Evolutionary conservation across 2,797 vertebrate genomes (phyloP).

Genomic region (Parotocinclus haroldoi): DNA sequence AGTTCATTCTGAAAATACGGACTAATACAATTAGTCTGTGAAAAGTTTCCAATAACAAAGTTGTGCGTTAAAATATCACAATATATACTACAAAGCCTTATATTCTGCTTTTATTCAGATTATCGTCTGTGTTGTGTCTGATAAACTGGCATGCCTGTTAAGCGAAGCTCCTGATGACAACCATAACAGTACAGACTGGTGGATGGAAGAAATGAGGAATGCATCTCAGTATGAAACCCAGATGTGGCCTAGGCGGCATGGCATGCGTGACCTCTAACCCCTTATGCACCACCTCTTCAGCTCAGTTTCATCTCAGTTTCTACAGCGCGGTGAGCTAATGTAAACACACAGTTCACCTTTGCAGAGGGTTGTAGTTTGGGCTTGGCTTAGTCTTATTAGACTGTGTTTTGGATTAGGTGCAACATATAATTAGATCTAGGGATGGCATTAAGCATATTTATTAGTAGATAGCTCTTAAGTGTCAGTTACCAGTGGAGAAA

Average conservation of each 20-base stretch:
- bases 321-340: neutral
- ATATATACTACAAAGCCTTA: too few species aligned
- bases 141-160: too few species aligned
- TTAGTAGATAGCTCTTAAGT: neutral
- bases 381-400: neutral
- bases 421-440: neutral
- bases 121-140: too few species aligned
- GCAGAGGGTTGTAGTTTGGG: neutral
- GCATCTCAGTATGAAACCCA: neutral
- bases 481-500: too few species aligned
- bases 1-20: too few species aligned
- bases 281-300: neutral
- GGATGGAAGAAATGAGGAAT: neutral
- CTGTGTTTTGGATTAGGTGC: neutral
- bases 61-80: too few species aligned
- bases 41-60: too few species aligned
- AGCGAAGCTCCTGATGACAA: neutral
- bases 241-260: neutral
- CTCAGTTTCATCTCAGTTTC: neutral
- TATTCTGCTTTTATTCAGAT: too few species aligned
- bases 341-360: neutral
- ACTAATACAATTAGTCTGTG: too few species aligned
- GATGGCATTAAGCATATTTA: neutral
- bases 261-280: slow-evolving; percentile 7
- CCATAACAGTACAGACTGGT: neutral